A percentile compares a stretch with the other conserved stretches of the same genome.
Conservation (phyloP, 2,797 vertebrate species). For the Diglossa cyanea region DNA sequence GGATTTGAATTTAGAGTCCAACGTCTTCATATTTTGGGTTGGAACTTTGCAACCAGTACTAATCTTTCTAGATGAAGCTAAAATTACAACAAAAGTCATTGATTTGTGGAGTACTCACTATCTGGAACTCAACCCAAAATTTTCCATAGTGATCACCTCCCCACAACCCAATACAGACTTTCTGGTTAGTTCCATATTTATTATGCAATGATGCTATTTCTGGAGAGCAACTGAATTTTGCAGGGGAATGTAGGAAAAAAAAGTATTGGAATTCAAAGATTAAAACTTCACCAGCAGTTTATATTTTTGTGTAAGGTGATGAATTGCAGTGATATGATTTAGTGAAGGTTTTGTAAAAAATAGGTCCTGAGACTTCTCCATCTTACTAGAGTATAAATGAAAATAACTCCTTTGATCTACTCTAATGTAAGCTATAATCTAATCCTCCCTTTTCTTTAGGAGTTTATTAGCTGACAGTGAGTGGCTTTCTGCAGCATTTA, state of each 20-base stretch:
- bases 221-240: background rate
- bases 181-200: background rate
- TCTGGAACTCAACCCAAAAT: background rate
- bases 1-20: background rate
- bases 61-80: background rate
- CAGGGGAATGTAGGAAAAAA: background rate
- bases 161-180: background rate
- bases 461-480: slow-evolving; percentile 1
- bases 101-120: background rate
- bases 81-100: background rate
- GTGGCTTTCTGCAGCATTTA: background rate
- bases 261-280: background rate
- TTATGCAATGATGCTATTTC: background rate
- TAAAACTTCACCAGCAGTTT: background rate
- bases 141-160: background rate
- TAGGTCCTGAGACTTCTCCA: background rate
- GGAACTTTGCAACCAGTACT: background rate
- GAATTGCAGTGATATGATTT: background rate
- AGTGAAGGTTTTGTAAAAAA: background rate
- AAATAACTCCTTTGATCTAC: background rate
- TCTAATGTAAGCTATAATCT: background rate
- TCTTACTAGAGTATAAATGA: background rate
- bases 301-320: background rate
- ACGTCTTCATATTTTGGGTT: background rate
- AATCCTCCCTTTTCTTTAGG: slow-evolving; percentile 14